These are phyloP conservation scores for Papilio elwesi DNA, from an alignment of 2,888 invertebrate genomes.

Conservation along the genomic window DNA sequence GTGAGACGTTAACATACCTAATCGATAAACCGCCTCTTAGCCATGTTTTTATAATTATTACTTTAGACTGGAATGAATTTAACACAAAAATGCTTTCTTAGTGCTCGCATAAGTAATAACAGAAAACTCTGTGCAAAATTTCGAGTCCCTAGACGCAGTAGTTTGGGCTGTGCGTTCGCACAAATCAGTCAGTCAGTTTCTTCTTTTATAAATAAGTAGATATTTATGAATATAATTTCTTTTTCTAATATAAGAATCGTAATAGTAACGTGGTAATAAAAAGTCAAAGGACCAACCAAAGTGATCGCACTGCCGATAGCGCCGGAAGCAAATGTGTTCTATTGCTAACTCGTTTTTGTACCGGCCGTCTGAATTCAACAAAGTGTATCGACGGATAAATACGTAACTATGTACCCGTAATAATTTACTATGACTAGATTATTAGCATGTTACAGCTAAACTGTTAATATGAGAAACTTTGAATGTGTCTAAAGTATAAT, in stretches of 20 bases:
- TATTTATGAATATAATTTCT: too few relatives aligned
- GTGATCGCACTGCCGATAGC: conserved; percentile 14
- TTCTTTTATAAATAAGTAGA: too few relatives aligned
- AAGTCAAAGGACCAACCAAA: conserved; percentile 17
- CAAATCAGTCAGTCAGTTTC: too few relatives aligned
- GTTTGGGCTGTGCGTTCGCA: too few relatives aligned
- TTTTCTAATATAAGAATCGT: neutral
- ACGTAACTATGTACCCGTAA: neutral
- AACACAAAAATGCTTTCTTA: too few relatives aligned
- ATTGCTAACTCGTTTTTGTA: neutral
- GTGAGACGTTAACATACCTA: too few relatives aligned
- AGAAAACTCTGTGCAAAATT: too few relatives aligned
- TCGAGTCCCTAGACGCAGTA: too few relatives aligned
- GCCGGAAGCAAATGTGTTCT: conserved; percentile 28
- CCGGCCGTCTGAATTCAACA: conserved; percentile 17
- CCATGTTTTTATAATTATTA: too few relatives aligned
- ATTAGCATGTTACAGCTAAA: neutral
- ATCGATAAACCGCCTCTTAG: too few relatives aligned
- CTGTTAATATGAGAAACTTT: neutral
- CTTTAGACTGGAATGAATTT: too few relatives aligned
- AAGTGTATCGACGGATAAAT: conserved; percentile 7
- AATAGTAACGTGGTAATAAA: conserved; percentile 18
- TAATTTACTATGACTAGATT: conserved; percentile 3
- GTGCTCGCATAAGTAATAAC: too few relatives aligned
- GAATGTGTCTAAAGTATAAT: neutral